Evolutionary conservation across 2,797 vertebrate genomes (phyloP), one percentile per base, ranked within the genome.

Genomic region (Odontamblyopus lacepedii): DNA sequence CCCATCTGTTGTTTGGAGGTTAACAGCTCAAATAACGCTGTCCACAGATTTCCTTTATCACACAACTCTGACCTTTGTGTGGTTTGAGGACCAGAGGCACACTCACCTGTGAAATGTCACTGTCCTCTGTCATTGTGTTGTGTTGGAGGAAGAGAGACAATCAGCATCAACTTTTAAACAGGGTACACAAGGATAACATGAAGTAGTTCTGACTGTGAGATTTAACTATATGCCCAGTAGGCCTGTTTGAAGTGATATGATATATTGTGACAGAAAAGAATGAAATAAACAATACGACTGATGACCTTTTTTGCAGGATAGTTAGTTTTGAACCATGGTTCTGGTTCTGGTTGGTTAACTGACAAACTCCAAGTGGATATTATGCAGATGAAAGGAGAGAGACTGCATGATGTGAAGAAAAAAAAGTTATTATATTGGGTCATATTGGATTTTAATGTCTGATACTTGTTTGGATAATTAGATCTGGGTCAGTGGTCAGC

Each of bases 71-170:
- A 91, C 87, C 84, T 90, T 88, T 84, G 19, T 63, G 75, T 48
- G 68, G 73, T 53, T 82, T 76, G 71, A 71, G 72, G 73, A 74
- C 76, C 77, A 83, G 61, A 81, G 35, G 32, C 74, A 65, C 69
- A 77, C 83, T 88, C 81, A 84, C 76, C 74, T 77, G 63, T 76
- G 73, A 91, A 91, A 89, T 89, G 86, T 87, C 89, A 85, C 77
- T 11, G 26, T 78, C 72, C 32, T 72, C 60, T 64, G 75, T 84
- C 74, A 80, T 79, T 82, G 74, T 67, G n/a, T 83, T 79, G 61
- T 71, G 13, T 77, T 6, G n/a, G 38, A 44, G 16, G 29, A 50
- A 63, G 62, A 13, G 62, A 26, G 64, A 50, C 2, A 30, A 72
- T 72, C 51, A 64, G 5, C 63, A 56, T 6, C 19, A 44, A 63